Conservation (phyloP, 2,113 vertebrate genomes). For the Mobula birostris region DNA sequence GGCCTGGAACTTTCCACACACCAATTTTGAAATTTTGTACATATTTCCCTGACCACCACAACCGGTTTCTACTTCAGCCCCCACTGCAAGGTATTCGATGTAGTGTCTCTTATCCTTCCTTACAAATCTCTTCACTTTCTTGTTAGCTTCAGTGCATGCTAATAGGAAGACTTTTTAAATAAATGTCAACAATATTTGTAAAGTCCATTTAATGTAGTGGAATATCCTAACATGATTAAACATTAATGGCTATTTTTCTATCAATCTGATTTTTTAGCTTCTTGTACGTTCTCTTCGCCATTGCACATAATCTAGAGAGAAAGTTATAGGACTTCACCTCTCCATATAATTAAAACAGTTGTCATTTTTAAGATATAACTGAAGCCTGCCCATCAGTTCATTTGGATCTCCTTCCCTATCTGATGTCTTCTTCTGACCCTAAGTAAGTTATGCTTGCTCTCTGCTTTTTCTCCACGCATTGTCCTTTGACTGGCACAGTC, state of each 20-base stretch:
- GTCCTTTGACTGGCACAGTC: neutral
- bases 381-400: neutral
- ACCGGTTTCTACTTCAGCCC: too few species aligned
- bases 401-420: neutral
- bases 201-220: neutral
- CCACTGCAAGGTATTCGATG: too few species aligned
- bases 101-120: too few species aligned
- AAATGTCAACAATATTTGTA: neutral
- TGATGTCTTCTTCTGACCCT: neutral
- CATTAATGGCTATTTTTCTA: neutral
- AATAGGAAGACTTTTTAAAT: too few species aligned
- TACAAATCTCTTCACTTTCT: too few species aligned
- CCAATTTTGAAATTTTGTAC: too few species aligned
- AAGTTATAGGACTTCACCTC: neutral
- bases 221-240: neutral
- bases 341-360: neutral
- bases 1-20: too few species aligned
- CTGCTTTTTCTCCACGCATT: neutral
- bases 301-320: neutral
- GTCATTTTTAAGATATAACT: neutral
- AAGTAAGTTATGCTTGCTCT: neutral
- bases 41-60: too few species aligned
- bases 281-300: neutral
- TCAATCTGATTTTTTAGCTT: neutral
- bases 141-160: too few species aligned